These are phyloP conservation scores for Rotaria macrura DNA, from an alignment of 2,888 invertebrate species.

Conservation along the genomic window DNA sequence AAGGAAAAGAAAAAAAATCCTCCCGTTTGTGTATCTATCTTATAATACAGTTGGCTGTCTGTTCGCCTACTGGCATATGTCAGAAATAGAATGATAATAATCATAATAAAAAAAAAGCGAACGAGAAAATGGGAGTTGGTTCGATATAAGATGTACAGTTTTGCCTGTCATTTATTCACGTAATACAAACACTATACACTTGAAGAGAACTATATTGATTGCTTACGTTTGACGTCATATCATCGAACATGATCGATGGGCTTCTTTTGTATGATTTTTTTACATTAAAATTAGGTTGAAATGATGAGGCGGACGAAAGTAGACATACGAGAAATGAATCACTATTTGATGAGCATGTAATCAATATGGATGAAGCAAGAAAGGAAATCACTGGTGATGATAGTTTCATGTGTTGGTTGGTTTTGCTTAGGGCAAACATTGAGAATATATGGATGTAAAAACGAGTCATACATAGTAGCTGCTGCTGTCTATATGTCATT, in stretches of 20 bases:
- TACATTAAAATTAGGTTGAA: slow-evolving; percentile 1
- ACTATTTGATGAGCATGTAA: background rate
- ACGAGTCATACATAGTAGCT: background rate
- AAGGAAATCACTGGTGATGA: background rate
- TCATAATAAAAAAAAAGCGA: background rate
- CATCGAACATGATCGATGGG: background rate
- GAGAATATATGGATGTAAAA: background rate
- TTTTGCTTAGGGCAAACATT: background rate
- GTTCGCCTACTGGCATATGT: background rate
- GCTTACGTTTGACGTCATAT: background rate
- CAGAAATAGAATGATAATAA: background rate
- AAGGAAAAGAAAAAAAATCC: background rate
- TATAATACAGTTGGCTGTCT: background rate
- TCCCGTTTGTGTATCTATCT: background rate
- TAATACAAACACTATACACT: background rate
- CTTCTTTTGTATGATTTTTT: background rate
- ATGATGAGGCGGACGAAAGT: background rate
- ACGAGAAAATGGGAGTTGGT: background rate
- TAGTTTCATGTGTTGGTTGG: background rate
- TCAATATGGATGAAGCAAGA: background rate
- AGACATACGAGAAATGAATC: background rate
- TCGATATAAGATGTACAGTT: background rate
- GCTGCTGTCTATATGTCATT: slow-evolving; percentile 2
- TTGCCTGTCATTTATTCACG: background rate
- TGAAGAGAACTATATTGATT: background rate